Evolutionary conservation across 2,113 vertebrate genomes (phyloP).

Genomic region (Ceuthmochares aereus): DNA sequence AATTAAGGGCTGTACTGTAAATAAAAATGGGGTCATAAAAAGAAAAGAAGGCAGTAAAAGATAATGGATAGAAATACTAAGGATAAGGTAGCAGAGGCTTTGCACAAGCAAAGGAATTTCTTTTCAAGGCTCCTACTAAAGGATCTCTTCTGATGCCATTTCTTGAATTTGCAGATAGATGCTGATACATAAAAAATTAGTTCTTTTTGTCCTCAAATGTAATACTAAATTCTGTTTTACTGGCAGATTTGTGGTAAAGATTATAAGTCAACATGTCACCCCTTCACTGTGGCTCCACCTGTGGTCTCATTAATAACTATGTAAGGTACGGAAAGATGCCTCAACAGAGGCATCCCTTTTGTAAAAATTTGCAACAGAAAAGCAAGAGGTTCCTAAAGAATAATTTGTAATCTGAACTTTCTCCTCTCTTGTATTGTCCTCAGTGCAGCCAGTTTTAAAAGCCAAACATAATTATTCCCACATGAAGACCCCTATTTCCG

Average conservation of each 20-base stretch:
- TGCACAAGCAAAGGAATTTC: background rate
- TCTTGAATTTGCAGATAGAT: background rate
- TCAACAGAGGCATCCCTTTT: background rate
- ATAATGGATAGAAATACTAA: background rate
- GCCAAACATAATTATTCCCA: background rate
- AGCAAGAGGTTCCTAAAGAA: background rate
- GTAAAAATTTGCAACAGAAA: background rate
- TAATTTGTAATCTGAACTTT: background rate
- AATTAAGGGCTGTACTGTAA: constrained; percentile 68
- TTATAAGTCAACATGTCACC: background rate
- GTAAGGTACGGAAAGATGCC: background rate
- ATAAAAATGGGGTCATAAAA: constrained; percentile 66
- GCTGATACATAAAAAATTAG: background rate
- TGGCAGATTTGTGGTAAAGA: background rate
- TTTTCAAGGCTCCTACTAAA: background rate
- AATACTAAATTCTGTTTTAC: background rate
- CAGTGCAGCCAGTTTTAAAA: background rate
- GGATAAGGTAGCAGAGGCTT: background rate
- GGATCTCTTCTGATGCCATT: background rate
- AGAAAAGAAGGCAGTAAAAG: constrained; percentile 3
- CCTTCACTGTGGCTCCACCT: background rate
- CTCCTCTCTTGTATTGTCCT: background rate
- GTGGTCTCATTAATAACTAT: background rate
- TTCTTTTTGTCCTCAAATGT: background rate
- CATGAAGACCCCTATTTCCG: background rate